phyloP scores from a whole-genome alignment of 1,140 invertebrate species.

The Maconellicoccus hirsutus region DNA sequence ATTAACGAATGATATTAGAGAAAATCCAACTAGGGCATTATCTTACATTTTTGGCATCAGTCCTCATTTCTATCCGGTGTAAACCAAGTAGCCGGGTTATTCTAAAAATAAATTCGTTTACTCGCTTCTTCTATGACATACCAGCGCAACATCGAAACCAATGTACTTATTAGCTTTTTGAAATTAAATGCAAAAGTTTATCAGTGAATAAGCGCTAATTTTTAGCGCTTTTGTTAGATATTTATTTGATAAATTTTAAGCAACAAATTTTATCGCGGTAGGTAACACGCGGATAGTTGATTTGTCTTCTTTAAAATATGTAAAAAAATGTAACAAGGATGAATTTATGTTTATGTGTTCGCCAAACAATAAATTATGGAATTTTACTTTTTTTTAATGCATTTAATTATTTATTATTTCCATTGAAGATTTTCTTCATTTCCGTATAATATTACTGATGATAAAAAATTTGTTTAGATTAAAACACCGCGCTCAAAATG shows the following conservation, averaged over 20 bases:
- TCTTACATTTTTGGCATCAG: slow-evolving; percentile 9
- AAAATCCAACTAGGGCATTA: slow-evolving; percentile 18
- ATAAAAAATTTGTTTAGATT: slow-evolving; percentile 18
- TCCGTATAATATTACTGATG: no score
- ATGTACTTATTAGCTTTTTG: not conserved
- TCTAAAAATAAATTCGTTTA: slow-evolving; percentile 13
- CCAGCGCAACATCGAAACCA: not conserved
- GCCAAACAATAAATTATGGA: no score
- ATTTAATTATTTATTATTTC: not conserved
- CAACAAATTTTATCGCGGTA: no score
- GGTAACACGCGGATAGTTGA: no score
- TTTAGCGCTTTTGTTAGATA: not conserved
- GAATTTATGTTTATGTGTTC: no score
- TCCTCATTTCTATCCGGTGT: slow-evolving; percentile 6
- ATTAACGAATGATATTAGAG: no score
- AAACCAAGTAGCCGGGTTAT: slow-evolving; percentile 11
- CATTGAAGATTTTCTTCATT: no score
- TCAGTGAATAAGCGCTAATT: not conserved
- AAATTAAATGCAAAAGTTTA: not conserved
- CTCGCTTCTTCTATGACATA: not conserved
- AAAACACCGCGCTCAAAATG: slow-evolving; percentile 11
- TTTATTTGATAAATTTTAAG: no score
- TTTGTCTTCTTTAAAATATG: no score
- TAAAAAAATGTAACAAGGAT: no score
- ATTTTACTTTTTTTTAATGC: not conserved